phyloP scores from a whole-genome alignment of 2,113 vertebrate genomes.

The Turdus rufiventris region DNA sequence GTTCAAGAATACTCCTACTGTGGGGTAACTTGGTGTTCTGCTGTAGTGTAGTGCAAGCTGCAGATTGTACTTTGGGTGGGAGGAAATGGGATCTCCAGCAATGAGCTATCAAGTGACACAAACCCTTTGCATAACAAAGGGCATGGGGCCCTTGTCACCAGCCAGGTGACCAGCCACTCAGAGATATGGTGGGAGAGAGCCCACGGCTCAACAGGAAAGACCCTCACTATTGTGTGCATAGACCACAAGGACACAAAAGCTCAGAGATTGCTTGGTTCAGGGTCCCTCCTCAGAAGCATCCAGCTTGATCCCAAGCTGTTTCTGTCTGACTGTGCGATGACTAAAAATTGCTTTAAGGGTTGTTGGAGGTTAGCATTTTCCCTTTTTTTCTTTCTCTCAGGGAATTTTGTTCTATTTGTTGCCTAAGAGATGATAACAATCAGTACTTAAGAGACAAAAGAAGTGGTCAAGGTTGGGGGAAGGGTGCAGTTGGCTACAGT shows the following conservation, averaged over 20 bases:
- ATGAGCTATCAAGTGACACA: rapidly evolving
- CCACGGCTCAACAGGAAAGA: background rate
- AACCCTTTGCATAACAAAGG: background rate
- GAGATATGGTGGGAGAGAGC: background rate
- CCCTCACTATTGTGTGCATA: background rate
- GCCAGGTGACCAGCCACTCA: background rate
- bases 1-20: background rate
- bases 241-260: background rate
- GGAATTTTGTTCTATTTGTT: background rate
- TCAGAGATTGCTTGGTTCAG: background rate
- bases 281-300: background rate
- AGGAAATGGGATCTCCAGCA: background rate
- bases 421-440: background rate
- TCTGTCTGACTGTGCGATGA: background rate
- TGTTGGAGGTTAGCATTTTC: background rate
- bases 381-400: background rate
- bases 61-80: background rate
- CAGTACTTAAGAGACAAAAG: background rate
- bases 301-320: background rate
- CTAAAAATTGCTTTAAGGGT: background rate
- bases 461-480: too few species aligned
- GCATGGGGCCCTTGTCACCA: background rate
- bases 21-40: background rate
- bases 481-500: background rate
- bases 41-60: background rate